Evolutionary conservation across 2,888 invertebrate species (phyloP).

Genomic region (Temnothorax ravouxi): DNA sequence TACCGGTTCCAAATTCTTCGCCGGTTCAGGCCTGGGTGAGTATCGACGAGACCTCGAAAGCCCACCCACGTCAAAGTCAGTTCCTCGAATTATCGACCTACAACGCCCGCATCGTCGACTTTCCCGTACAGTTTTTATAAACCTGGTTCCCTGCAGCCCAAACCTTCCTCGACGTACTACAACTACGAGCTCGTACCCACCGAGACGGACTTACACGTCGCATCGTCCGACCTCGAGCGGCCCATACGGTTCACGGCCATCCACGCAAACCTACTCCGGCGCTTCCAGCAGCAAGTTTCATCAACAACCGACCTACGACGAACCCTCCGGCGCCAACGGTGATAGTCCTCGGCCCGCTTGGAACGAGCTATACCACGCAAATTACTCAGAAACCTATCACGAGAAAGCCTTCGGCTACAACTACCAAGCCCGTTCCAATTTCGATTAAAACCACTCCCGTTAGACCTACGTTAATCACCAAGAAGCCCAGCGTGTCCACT

Average conservation of each 20-base stretch:
- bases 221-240: conserved; percentile 61
- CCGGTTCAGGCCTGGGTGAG: conserved; percentile 83
- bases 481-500: conserved; percentile 80
- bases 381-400: conserved; percentile 81
- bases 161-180: conserved; percentile 80
- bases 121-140: conserved; percentile 82
- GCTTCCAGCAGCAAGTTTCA: conserved; percentile 67
- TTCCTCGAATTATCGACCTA: conserved; percentile 69
- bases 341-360: conserved; percentile 88
- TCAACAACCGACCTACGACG: conserved; percentile 80
- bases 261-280: conserved; percentile 78
- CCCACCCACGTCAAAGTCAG: conserved; percentile 78
- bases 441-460: conserved; percentile 54
- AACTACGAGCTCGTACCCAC: conserved; percentile 78
- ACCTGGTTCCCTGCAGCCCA: conserved; percentile 63
- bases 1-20: conserved; percentile 73
- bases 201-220: conserved; percentile 62
- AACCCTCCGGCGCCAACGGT: conserved; percentile 88
- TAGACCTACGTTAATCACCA: conserved; percentile 76
- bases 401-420: conserved; percentile 60
- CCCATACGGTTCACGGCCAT: conserved; percentile 67
- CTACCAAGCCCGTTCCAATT: conserved; percentile 9
- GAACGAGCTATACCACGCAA: conserved; percentile 82
- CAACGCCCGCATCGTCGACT: conserved; percentile 70
- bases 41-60: conserved; percentile 83